These are phyloP conservation scores for Actinostola sp. DNA, from an alignment of 92 coral and sea anemone genomes.

Conservation along the genomic window DNA sequence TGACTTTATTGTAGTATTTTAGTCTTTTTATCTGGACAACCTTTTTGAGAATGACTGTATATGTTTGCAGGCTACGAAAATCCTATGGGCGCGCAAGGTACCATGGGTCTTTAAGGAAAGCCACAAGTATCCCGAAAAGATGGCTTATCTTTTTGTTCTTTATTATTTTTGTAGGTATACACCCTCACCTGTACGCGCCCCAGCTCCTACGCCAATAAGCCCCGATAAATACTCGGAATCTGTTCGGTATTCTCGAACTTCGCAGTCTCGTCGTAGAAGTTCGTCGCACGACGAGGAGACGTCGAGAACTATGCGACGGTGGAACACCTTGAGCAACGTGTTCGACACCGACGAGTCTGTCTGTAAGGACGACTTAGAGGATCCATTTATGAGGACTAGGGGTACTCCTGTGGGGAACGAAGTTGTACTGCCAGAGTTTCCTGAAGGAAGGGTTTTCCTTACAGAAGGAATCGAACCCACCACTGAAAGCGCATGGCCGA, in stretches of 20 bases:
- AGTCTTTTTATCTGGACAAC: too few species aligned
- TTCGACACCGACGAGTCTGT: conserved; percentile 48
- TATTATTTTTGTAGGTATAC: conserved; percentile 84
- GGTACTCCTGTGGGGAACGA: conserved; percentile 51
- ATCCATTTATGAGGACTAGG: conserved; percentile 15
- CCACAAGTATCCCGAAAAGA: too few species aligned
- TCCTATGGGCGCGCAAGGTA: too few species aligned
- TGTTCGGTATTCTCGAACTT: conserved; percentile 58
- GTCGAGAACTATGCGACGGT: conserved; percentile 36
- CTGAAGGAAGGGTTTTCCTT: conserved; percentile 67
- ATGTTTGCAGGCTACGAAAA: too few species aligned
- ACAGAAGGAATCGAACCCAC: conserved; percentile 55
- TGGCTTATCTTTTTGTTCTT: too few species aligned
- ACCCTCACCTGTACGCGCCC: conserved; percentile 78
- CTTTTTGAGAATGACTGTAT: too few species aligned
- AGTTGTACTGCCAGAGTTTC: conserved; percentile 13
- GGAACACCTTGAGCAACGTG: conserved; percentile 60
- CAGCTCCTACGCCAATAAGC: conserved; percentile 96
- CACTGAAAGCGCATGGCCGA: conserved; percentile 54
- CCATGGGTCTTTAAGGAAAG: too few species aligned
- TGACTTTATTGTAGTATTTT: too few species aligned
- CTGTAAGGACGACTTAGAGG: too few species aligned
- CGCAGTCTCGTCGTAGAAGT: conserved; percentile 43
- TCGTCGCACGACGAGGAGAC: conserved; percentile 56
- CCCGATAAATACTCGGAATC: conserved; percentile 71